These are phyloP conservation scores for Adelphocoris suturalis DNA, from an alignment of 2,888 invertebrate genomes.

Conservation along the genomic window DNA sequence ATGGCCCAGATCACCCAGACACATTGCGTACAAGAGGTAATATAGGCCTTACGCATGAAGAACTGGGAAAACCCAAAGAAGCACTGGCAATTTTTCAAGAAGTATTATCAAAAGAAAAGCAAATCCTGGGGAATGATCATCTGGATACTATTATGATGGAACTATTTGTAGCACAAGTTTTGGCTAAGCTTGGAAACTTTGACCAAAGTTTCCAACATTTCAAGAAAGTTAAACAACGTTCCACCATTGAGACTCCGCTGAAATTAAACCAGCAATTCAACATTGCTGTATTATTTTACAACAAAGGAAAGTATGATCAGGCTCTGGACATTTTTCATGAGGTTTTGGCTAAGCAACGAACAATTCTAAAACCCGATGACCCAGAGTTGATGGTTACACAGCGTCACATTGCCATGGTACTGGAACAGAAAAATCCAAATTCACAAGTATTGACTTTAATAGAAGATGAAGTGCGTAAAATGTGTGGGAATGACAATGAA, in stretches of 20 bases:
- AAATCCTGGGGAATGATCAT: neutral
- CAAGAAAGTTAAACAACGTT: neutral
- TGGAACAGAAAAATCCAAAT: neutral
- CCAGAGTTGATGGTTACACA: neutral
- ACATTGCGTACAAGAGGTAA: neutral
- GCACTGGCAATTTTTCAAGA: neutral
- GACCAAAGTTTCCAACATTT: neutral
- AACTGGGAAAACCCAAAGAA: conserved; percentile 14
- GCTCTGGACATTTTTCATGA: conserved; percentile 14
- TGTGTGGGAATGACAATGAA: neutral
- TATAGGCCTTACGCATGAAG: neutral
- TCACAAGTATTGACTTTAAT: neutral
- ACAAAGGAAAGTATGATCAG: neutral
- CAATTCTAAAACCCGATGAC: neutral
- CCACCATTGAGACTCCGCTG: neutral
- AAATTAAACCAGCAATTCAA: neutral
- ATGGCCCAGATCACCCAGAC: neutral
- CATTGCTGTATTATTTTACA: neutral
- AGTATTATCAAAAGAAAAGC: neutral
- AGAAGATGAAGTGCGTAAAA: neutral
- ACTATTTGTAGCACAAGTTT: neutral
- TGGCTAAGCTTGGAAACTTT: neutral
- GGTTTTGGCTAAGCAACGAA: neutral
- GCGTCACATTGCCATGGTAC: neutral
- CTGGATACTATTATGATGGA: neutral